phyloP scores from a whole-genome alignment of 2,113 vertebrate species.

The Amazona vittata region DNA sequence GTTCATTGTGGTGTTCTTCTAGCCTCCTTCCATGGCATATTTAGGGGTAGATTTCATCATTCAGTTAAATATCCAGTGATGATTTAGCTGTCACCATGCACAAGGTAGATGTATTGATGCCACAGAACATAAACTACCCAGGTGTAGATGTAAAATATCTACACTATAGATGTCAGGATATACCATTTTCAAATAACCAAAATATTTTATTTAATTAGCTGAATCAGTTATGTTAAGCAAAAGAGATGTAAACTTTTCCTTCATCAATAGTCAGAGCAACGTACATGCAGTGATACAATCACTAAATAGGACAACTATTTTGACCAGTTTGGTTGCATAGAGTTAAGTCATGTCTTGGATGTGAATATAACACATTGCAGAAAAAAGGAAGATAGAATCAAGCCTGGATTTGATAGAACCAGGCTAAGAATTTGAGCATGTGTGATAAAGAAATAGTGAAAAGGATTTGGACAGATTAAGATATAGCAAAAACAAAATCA shows the following conservation, averaged over 20 bases:
- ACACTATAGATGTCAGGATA: not conserved
- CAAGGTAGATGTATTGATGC: not conserved
- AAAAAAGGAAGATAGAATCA: not conserved
- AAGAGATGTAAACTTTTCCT: not conserved
- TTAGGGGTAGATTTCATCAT: not conserved
- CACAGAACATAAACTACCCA: not conserved
- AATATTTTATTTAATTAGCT: not conserved
- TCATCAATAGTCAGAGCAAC: not conserved
- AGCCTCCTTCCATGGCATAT: accelerated
- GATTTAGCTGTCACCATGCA: not conserved
- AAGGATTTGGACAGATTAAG: not conserved
- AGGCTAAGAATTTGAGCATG: not conserved
- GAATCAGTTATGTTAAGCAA: not conserved
- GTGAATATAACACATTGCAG: not conserved
- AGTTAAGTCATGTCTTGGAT: not conserved
- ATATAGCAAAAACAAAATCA: not conserved
- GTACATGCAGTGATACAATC: not conserved
- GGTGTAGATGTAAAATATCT: not conserved
- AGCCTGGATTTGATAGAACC: not conserved
- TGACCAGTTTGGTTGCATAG: not conserved
- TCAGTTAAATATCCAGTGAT: not conserved
- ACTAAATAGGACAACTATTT: not conserved
- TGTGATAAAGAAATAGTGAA: not conserved
- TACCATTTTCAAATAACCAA: not conserved
- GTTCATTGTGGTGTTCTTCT: not conserved